Base-by-base conservation (phyloP, 2,113 vertebrate genomes). In the Phyllopteryx taeniolatus region DNA sequence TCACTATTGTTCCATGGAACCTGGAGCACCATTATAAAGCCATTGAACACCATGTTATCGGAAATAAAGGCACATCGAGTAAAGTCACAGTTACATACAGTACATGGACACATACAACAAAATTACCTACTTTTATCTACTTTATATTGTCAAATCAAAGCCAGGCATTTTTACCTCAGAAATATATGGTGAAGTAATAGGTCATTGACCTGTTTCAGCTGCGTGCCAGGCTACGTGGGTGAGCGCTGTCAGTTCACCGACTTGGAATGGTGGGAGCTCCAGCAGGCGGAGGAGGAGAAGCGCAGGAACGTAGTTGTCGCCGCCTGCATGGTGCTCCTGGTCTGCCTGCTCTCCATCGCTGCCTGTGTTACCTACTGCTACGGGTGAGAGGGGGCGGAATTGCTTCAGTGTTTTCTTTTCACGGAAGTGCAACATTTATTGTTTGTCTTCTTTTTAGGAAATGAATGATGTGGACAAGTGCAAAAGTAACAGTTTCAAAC, bases 201-300 rank as follows among this genome's bases (percentile, higher is more conserved):
- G 17, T 39, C 2, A 39, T 13, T 15, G 8, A 71, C 51, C 43
- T 74, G 68, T 60, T 78, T 19, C 77, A 98, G 96, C 72, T 98
- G 96, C 65, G 77, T 90, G 0, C 64, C 85, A 0, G 97, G 96
- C 51, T 98, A 90, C 8, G 77, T 95, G 0, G 96, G 96, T 0
- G 95, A 96, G 74, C 91, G 95, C 2, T 97, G 97, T 82, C 95
- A 98, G 89, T 94, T 95, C 92, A 94, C 90, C 2, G 95, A 98
- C 74, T 79, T 97, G 84, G 90, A 93, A 57, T 97, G 95, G 94
- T 95, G 95, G 96, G 94, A 96, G 3, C 90, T 95, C 74, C 95
- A 92, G 68, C 91, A 88, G 0, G 73, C 90, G 0, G 89, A 93
- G 74, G 76, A 84, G 1, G 85, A 92, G 57, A 95, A 92, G 91